Evolutionary conservation across 2,797 vertebrate genomes (phyloP).

Genomic region (Phylloscopus collybita): DNA sequence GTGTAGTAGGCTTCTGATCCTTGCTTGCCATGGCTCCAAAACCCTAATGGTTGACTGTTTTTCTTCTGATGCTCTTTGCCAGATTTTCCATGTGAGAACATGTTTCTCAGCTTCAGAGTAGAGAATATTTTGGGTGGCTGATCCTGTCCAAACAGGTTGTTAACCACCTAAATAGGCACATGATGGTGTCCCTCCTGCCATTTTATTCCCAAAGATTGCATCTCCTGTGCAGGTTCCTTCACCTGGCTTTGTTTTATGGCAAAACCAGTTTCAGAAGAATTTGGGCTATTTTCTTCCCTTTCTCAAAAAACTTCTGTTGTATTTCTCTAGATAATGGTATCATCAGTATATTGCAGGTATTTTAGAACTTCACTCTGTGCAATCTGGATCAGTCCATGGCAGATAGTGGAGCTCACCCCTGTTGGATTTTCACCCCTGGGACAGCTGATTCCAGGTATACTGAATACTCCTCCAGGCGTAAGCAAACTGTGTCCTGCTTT

Average conservation of each 20-base stretch:
- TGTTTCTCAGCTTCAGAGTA: background rate
- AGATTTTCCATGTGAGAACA: background rate
- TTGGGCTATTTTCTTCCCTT: background rate
- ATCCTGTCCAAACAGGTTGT: background rate
- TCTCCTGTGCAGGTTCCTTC: background rate
- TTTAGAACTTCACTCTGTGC: background rate
- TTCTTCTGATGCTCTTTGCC: background rate
- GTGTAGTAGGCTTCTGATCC: background rate
- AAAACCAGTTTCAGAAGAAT: background rate
- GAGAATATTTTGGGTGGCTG: background rate
- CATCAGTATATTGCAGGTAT: background rate
- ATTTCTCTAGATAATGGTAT: background rate
- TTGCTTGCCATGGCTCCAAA: background rate
- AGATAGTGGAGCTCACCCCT: background rate
- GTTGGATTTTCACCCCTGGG: background rate
- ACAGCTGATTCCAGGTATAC: background rate
- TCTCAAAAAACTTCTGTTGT: background rate
- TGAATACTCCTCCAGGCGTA: background rate
- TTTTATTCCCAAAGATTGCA: background rate
- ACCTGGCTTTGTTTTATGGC: background rate
- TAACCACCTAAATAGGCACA: background rate
- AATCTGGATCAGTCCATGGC: background rate
- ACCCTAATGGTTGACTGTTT: too few species aligned
- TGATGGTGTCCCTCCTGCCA: background rate
- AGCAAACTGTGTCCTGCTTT: background rate